Percentiles rank a stretch among this genome's conserved stretches.
phyloP scores from a whole-genome alignment of 2,113 vertebrate species.

The Chamaetylas fuelleborni region DNA sequence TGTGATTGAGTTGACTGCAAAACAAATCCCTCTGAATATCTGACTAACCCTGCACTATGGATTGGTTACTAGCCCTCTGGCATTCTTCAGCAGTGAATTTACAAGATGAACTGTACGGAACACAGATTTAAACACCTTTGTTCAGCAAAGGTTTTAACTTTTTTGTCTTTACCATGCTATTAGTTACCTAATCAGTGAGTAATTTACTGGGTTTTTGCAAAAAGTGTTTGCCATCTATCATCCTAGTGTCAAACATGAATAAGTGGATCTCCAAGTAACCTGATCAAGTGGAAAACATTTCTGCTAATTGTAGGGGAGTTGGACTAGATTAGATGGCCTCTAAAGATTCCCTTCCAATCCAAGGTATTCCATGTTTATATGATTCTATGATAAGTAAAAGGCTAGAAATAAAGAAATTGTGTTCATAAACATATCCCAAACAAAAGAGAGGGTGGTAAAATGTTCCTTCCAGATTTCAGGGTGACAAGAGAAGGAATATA shows the following conservation, averaged over 20 bases:
- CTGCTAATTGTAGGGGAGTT: background rate
- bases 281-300: background rate
- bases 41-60: constrained; percentile 12
- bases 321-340: background rate
- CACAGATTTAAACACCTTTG: background rate
- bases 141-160: background rate
- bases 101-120: background rate
- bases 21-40: constrained; percentile 39
- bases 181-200: background rate
- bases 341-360: background rate
- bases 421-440: background rate
- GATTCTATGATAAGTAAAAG: background rate
- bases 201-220: background rate
- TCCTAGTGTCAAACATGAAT: background rate
- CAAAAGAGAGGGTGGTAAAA: background rate
- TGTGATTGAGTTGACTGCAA: constrained; percentile 40
- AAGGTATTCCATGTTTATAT: background rate
- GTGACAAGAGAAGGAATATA: background rate
- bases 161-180: background rate
- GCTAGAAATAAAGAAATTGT: background rate
- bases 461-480: background rate
- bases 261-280: background rate
- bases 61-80: background rate
- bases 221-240: background rate
- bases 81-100: constrained; percentile 18